Evolutionary conservation across 2,113 vertebrate species (phyloP).

Genomic region (Limnothrissa miodon): DNA sequence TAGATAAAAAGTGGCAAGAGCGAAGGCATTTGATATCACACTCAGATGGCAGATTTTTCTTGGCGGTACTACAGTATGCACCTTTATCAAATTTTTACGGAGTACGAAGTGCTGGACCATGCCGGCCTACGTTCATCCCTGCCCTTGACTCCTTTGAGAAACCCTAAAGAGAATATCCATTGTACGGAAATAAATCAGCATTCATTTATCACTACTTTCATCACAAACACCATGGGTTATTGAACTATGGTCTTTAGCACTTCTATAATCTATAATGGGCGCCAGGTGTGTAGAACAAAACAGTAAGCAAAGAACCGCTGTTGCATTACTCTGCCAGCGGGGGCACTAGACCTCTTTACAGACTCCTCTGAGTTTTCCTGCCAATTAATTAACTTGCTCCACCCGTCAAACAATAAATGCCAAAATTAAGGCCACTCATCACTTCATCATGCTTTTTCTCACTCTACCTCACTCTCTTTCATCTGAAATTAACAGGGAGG

Average conservation of each 20-base stretch:
- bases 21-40: no score
- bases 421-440: not conserved
- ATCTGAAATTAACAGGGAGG: not conserved
- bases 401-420: not conserved
- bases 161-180: no score
- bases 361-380: not conserved
- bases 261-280: no score
- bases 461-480: not conserved
- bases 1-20: no score
- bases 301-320: not conserved
- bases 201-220: no score
- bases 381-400: not conserved
- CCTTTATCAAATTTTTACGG: no score
- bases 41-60: no score
- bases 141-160: no score
- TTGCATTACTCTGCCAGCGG: not conserved
- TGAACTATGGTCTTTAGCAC: not conserved
- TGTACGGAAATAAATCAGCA: not conserved
- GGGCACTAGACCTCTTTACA: not conserved
- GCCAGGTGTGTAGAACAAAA: not conserved
- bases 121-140: no score
- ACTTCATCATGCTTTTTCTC: not conserved
- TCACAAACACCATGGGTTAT: no score
- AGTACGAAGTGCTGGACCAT: no score
- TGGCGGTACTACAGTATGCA: no score